Conservation (phyloP, 2,113 vertebrate genomes). For the Cricetomys ansorgei region DNA sequence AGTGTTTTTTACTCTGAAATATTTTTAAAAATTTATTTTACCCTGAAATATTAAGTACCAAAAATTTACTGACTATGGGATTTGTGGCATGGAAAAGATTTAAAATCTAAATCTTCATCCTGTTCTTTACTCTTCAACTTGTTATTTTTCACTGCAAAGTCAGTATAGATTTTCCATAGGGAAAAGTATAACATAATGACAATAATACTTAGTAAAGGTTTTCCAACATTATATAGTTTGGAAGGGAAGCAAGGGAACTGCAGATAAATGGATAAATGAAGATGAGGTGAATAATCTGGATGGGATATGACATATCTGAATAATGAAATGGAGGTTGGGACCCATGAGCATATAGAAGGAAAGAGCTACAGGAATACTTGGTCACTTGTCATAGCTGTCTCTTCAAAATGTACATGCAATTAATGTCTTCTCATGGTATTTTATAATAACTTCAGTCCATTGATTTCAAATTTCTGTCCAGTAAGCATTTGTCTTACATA, state of each 20-base stretch:
- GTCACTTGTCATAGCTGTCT: background rate
- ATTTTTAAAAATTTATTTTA: constrained; percentile 29
- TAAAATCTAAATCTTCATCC: background rate
- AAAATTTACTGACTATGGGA: background rate
- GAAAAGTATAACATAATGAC: background rate
- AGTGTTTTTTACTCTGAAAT: background rate
- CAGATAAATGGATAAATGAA: background rate
- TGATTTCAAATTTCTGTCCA: constrained; percentile 36
- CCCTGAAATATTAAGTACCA: background rate
- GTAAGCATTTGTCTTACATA: constrained; percentile 28
- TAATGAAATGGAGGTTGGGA: constrained; percentile 27
- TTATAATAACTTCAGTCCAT: constrained; percentile 23
- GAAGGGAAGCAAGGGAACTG: background rate
- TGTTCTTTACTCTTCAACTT: background rate
- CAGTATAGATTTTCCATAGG: background rate
- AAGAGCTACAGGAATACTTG: background rate
- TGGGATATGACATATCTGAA: background rate
- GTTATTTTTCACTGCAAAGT: background rate
- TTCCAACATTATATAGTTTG: background rate
- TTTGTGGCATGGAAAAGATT: background rate
- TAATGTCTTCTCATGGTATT: constrained; percentile 14
- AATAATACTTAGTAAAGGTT: constrained; percentile 4
- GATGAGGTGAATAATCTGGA: background rate
- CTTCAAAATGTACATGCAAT: background rate
- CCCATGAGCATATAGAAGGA: background rate